phyloP scores from a whole-genome alignment of 2,888 invertebrate species.

The Tupiocoris notatus region DNA sequence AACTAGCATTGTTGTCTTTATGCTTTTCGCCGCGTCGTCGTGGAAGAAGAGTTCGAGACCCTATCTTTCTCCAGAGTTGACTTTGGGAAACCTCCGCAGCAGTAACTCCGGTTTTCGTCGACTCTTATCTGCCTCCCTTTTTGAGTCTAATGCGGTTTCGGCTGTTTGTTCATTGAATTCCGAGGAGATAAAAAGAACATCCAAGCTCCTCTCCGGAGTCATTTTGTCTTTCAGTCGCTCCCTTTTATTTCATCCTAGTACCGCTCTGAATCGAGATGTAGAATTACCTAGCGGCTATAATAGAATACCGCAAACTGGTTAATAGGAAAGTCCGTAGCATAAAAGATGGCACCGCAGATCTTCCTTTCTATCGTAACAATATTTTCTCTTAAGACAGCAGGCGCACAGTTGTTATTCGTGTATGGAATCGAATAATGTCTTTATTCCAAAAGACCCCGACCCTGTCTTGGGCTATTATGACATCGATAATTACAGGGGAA shows the following conservation, averaged over 20 bases:
- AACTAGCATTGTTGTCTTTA: slow-evolving; percentile 13
- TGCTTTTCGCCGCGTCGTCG: not conserved
- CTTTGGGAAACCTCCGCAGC: not conserved
- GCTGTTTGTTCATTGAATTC: slow-evolving; percentile 11
- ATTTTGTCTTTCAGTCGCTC: slow-evolving; percentile 2
- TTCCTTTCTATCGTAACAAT: no score
- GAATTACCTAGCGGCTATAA: not conserved
- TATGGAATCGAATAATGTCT: no score
- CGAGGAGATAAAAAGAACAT: not conserved
- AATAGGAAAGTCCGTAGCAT: no score
- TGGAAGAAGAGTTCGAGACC: slow-evolving; percentile 2
- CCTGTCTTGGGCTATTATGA: no score
- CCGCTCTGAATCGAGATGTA: not conserved
- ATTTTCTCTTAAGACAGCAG: no score
- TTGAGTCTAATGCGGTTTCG: slow-evolving; percentile 1
- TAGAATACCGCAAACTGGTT: not conserved
- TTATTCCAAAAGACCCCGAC: no score
- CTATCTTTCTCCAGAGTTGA: not conserved
- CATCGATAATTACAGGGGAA: no score
- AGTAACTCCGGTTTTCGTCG: not conserved
- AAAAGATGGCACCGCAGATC: no score
- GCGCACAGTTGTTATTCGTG: no score
- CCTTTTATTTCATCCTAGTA: not conserved
- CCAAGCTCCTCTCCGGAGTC: not conserved
- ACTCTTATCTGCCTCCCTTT: not conserved